Base-by-base conservation (phyloP, 2,888 invertebrate genomes). In the Frankliniella fusca region DNA sequence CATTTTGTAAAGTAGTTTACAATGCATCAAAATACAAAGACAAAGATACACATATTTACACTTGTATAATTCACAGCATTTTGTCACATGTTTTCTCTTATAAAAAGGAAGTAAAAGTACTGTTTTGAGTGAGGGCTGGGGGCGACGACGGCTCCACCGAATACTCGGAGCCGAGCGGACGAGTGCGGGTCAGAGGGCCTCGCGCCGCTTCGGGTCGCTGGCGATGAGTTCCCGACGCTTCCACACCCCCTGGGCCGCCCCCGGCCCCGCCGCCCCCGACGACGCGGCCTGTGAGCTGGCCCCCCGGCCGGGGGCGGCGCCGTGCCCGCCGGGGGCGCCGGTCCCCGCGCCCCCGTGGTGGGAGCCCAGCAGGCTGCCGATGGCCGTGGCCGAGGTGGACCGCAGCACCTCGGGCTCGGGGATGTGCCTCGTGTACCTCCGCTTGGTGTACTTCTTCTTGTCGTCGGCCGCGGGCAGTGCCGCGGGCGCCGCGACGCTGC, bases 211-310 rank as follows among this genome's bases (percentile, higher is more conserved):
- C 1, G 89, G 92, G 83, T 94, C 94, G 88, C 95, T 95, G 80
- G 95, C 94, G 86, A 95, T 95, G 83, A 95, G 89, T 88, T 95
- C 95, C 83, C 94, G 91, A 84, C 95, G 89, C 88, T 95, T 95
- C 91, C 94, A 95, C 28, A 94, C 91, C 82, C 82, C 83, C 83
- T n/a, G 81, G 54, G 85, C 76, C 20, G 83, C 83, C 49, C 85
- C 81, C 9, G 85, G 83, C 48, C 86, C 84, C 61, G 85, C 84
- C 70, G 86, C 83, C 82, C 82, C 83, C 83, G 23, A 81, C 70
- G 85, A 79, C n/a, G 83, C 83, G 48, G 85, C 81, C 9, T 85
- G 83, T 38, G 38, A 84, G 85, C 82, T 81, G 76, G 80, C 84
- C 83, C 70, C 70, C 80, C 84, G 82, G 38, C 83, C 82, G 82